These are phyloP conservation scores for Lonchura striata DNA, from an alignment of 2,113 vertebrate species.

Conservation along the genomic window DNA sequence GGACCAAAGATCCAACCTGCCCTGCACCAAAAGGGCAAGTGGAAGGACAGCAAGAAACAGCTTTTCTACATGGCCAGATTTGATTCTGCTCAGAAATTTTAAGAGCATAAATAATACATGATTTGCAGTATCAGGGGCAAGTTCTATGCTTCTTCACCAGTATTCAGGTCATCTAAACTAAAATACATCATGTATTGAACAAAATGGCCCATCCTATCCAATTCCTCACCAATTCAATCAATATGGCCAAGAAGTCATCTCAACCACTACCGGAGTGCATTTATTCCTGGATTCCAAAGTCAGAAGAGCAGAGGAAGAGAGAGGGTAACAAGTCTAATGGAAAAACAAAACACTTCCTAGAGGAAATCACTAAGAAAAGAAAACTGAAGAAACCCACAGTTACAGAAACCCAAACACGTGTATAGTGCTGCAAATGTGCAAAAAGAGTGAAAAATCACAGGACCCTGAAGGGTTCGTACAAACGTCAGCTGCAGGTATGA, in stretches of 20 bases:
- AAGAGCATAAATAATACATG: not conserved
- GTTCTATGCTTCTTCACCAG: not conserved
- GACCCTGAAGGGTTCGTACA: not conserved
- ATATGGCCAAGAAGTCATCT: fast-evolving
- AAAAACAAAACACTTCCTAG: not conserved
- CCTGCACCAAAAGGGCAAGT: not conserved
- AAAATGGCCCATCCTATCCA: not conserved
- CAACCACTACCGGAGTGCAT: not conserved
- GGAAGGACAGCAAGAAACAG: not conserved
- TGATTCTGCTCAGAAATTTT: not conserved
- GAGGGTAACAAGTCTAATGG: not conserved
- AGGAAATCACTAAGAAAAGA: not conserved
- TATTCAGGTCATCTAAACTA: not conserved
- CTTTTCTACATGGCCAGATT: not conserved
- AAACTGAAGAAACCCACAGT: not conserved
- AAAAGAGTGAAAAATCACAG: not conserved
- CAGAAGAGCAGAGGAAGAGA: not conserved
- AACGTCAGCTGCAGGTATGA: not conserved
- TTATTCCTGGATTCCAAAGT: not conserved
- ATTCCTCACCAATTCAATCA: not conserved
- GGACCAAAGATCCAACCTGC: not conserved
- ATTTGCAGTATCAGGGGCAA: not conserved
- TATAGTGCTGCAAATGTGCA: not conserved
- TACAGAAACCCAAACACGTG: not conserved
- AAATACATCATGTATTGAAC: not conserved